phyloP scores from a whole-genome alignment of 2,113 vertebrate species.

The Siniperca knerii region DNA sequence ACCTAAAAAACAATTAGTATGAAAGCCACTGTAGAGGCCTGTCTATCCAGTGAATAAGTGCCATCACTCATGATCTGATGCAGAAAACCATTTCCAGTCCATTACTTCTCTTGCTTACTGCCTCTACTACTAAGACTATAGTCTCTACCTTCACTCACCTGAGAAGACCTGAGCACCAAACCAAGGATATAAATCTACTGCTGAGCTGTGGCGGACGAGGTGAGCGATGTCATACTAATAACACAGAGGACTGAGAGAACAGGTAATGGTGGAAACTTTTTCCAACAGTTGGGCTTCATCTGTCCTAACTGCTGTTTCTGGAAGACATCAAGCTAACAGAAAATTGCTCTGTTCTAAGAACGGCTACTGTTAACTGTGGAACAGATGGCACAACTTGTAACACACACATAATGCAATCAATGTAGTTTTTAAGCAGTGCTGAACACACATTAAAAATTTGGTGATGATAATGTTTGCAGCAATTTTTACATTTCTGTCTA shows the following conservation, averaged over 20 bases:
- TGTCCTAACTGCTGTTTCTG: conserved; percentile 50
- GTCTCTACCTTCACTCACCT: conserved; percentile 60
- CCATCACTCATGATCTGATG: conserved; percentile 68
- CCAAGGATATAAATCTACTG: conserved; percentile 74
- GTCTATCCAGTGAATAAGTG: conserved; percentile 50
- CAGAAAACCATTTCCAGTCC: conserved; percentile 66
- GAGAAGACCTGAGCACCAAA: conserved; percentile 60
- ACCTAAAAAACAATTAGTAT: conserved; percentile 17
- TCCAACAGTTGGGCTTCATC: conserved; percentile 46
- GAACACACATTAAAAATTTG: neutral
- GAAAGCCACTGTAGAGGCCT: conserved; percentile 36
- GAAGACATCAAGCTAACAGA: conserved; percentile 17
- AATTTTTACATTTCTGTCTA: neutral
- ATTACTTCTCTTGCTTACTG: conserved; percentile 65
- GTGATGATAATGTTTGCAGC: neutral
- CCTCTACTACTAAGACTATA: conserved; percentile 49
- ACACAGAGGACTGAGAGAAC: conserved; percentile 50
- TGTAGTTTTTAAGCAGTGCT: neutral
- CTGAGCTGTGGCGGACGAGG: conserved; percentile 60
- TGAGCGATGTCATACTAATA: conserved; percentile 68
- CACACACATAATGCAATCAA: neutral
- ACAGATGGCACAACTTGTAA: neutral
- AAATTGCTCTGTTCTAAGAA: conserved; percentile 28
- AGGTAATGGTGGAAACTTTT: conserved; percentile 45
- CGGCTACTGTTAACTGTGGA: conserved; percentile 1